These are phyloP conservation scores for Micromys minutus DNA, from an alignment of 2,113 vertebrate genomes.

Conservation along the genomic window DNA sequence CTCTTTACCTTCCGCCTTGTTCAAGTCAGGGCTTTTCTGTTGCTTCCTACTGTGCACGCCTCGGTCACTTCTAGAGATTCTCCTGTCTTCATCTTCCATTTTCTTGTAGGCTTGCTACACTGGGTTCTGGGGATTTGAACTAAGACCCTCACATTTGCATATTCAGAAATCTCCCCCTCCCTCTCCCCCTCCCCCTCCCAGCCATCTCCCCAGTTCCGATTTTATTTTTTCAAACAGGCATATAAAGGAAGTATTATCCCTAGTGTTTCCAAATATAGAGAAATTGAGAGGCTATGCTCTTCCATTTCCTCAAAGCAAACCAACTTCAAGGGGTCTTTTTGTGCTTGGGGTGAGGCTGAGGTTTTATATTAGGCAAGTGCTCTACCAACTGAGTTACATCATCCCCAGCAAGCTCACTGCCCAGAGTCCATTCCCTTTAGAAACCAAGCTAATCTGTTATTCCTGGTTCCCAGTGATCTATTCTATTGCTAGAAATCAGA, in stretches of 20 bases:
- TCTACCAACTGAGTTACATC: background rate
- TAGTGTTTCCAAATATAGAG: conserved; percentile 8
- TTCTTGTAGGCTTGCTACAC: background rate
- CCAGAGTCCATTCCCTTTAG: background rate
- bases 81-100: background rate
- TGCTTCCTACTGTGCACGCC: no score
- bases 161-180: background rate
- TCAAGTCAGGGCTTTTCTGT: no score
- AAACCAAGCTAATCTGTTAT: background rate
- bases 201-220: background rate
- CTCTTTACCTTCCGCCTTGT: background rate
- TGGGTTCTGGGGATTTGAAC: background rate
- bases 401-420: background rate
- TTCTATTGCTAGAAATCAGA: background rate
- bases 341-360: background rate
- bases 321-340: background rate
- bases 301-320: conserved; percentile 33
- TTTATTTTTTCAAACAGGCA: background rate
- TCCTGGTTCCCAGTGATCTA: background rate
- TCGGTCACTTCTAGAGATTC: background rate
- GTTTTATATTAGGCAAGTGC: background rate
- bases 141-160: background rate
- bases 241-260: conserved; percentile 22
- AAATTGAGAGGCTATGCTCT: background rate
- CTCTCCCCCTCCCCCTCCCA: background rate